Percentiles rank a stretch among this genome's conserved stretches.
Conservation (phyloP, 2,888 invertebrate genomes). For the Hyposoter didymator region DNA sequence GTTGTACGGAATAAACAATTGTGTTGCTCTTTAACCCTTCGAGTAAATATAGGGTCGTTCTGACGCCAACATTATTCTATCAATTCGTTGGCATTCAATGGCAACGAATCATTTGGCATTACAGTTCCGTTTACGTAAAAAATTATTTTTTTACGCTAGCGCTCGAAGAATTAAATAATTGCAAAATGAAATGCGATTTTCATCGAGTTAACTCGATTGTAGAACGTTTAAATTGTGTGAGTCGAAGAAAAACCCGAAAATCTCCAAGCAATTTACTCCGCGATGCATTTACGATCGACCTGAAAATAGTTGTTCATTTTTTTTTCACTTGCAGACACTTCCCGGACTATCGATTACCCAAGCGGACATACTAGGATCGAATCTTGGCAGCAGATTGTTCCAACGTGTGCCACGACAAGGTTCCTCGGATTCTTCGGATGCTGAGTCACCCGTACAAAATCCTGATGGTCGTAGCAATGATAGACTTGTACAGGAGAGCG, state of each 20-base stretch:
- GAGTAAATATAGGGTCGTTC: too few relatives aligned
- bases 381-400: slow-evolving; percentile 73
- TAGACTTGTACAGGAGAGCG: slow-evolving; percentile 40
- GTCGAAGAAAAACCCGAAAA: background rate
- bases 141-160: too few relatives aligned
- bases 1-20: too few relatives aligned
- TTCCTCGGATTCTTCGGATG: slow-evolving; percentile 75
- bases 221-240: background rate
- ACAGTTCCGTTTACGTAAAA: too few relatives aligned
- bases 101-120: too few relatives aligned
- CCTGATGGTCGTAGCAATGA: slow-evolving; percentile 41
- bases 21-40: too few relatives aligned
- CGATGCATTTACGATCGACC: background rate
- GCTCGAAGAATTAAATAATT: background rate
- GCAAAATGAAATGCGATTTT: background rate
- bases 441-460: slow-evolving; percentile 69
- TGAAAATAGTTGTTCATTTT: background rate
- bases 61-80: too few relatives aligned
- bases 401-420: slow-evolving; percentile 72
- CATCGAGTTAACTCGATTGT: background rate
- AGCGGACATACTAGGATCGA: slow-evolving; percentile 74
- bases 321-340: slow-evolving; percentile 85
- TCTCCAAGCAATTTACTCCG: background rate
- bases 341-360: slow-evolving; percentile 86
- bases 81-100: too few relatives aligned